Evolutionary conservation across 2,888 invertebrate species (phyloP).

Genomic region (Eurytoma californica): DNA sequence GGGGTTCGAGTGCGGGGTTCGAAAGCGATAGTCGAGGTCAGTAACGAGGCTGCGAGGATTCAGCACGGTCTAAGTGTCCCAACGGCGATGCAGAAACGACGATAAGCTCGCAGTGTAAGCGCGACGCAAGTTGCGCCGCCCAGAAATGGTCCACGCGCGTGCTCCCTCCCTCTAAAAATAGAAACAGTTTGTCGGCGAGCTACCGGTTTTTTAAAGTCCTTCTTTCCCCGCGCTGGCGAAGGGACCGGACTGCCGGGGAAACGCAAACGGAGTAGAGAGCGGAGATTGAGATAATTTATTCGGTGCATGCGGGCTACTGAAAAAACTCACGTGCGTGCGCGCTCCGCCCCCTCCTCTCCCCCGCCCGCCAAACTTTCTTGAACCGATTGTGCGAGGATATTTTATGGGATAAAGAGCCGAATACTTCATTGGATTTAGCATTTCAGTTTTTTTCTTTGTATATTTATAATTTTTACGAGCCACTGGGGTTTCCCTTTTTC

Average conservation of each 20-base stretch:
- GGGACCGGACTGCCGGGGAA: slow-evolving; percentile 15
- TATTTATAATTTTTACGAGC: slow-evolving; percentile 25
- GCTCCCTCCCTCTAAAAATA: slow-evolving; percentile 66
- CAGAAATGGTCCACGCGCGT: slow-evolving; percentile 68
- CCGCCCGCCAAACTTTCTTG: background rate
- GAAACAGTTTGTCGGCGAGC: slow-evolving; percentile 63
- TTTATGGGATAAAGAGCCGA: slow-evolving; percentile 36
- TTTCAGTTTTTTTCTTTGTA: slow-evolving; percentile 52
- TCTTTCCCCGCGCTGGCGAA: slow-evolving; percentile 16
- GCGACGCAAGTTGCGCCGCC: slow-evolving; percentile 57
- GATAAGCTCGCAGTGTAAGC: slow-evolving; percentile 38
- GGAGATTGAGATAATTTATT: slow-evolving; percentile 56
- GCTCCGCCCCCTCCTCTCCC: background rate
- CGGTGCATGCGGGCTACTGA: slow-evolving; percentile 30
- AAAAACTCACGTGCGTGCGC: slow-evolving; percentile 48
- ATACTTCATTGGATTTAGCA: slow-evolving; percentile 10
- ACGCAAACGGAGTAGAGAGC: slow-evolving; percentile 35
- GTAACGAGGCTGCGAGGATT: too few relatives aligned
- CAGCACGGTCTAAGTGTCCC: background rate
- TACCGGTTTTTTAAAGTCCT: slow-evolving; percentile 70
- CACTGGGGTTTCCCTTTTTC: background rate
- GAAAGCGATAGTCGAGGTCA: slow-evolving; percentile 15
- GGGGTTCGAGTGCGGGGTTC: background rate
- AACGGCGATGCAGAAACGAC: background rate
- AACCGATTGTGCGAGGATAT: slow-evolving; percentile 36